These are phyloP conservation scores for Leguminivora glycinivorella DNA, from an alignment of 1,140 invertebrate genomes.

Conservation along the genomic window DNA sequence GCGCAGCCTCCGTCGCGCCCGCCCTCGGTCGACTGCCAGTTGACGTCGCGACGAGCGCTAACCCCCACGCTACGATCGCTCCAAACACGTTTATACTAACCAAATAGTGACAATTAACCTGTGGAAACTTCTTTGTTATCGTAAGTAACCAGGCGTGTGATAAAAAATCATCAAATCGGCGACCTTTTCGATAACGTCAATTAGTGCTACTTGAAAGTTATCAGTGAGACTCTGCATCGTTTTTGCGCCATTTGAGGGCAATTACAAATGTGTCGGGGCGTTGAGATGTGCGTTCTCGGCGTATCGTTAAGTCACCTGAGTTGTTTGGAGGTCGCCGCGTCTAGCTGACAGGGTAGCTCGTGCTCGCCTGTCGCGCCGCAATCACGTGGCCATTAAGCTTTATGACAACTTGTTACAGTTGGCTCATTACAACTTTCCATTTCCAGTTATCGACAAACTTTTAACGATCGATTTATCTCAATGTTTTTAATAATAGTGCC, in stretches of 20 bases:
- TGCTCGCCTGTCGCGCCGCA: constrained; percentile 49
- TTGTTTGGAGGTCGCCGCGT: constrained; percentile 59
- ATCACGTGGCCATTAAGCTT: constrained; percentile 47
- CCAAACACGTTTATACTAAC: constrained; percentile 45
- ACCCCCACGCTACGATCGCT: constrained; percentile 51
- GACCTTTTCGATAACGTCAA: constrained; percentile 53
- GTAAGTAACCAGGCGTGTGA: constrained; percentile 53
- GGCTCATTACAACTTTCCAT: not conserved
- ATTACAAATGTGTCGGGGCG: constrained; percentile 45
- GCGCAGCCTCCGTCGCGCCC: constrained; percentile 69
- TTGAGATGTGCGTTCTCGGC: constrained; percentile 39
- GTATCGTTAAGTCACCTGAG: constrained; percentile 54
- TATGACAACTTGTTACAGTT: constrained; percentile 17
- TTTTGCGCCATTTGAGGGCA: constrained; percentile 50
- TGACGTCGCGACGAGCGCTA: constrained; percentile 60
- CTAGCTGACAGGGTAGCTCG: constrained; percentile 41
- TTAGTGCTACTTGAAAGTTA: constrained; percentile 34
- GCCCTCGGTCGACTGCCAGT: constrained; percentile 58
- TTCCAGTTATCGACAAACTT: not conserved
- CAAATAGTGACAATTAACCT: constrained; percentile 64
- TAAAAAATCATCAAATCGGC: constrained; percentile 35
- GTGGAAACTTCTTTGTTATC: constrained; percentile 50
- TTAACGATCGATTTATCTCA: not conserved
- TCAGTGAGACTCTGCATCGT: constrained; percentile 39
- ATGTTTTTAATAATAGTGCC: not conserved